Evolutionary conservation across 1,140 invertebrate species (phyloP), one percentile per base, ranked within the genome.

Genomic region (Pseudomyrmex dendroicus): DNA sequence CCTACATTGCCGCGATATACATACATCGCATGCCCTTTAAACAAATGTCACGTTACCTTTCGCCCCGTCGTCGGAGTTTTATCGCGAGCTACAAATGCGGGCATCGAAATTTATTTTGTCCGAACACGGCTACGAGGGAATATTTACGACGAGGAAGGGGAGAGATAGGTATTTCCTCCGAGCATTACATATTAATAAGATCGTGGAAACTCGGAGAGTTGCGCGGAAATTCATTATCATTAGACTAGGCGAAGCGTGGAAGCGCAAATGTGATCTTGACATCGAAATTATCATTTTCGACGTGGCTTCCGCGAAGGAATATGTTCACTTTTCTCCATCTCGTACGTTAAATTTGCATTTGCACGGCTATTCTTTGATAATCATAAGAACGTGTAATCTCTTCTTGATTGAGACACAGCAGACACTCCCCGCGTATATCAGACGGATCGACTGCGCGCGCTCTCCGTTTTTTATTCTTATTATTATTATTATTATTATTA

Each of bases 51-150:
- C 52, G 20, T 57, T 59, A 44, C 35, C 46, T 78, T 70, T 52
- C 35, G 35, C 57, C 44, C 70, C 76, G 48, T 7, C 20, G 52
- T 20, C 20, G 22, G 1, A 20, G 44, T 8, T 4, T 4, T 46
- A 22, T 56, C 52, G 52, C 10, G 52, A 70, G 64, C 15, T 68
- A 78, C 35, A 70, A 78, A 78, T 12, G 17, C 35, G 46, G 46
- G 9, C 50, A 22, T 78, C 13, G 44, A 70, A 57, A 78, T 78
- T 78, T 57, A 70, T 35, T 70, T 57, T 78, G 13, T 57, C 52
- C 9, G 44, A 59, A 70, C 22, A 64, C 46, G n/a, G 73, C n/a
- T 20, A 8, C 13, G 52, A 48, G 35, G 3, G 10, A 57, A 3
- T 22, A 67, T 56, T 13, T 8, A 25, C 50, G 48, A 66, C 25